Evolutionary conservation across 2,888 invertebrate genomes (phyloP), one percentile per base, ranked within the genome.

Genomic region (Leptinotarsa tumamoca): DNA sequence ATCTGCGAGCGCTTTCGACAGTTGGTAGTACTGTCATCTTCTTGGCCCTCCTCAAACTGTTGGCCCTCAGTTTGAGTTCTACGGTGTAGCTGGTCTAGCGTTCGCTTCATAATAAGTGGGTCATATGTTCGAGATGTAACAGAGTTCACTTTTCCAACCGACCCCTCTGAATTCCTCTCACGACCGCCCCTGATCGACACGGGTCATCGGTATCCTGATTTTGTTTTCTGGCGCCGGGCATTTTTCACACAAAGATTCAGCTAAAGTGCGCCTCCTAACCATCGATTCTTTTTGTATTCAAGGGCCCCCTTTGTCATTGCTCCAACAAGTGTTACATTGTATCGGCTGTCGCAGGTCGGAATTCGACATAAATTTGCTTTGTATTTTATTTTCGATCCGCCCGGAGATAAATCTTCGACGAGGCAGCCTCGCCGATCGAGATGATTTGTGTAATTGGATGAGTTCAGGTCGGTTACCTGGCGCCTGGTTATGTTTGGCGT

Each of bases 211-310:
- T 68, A 78, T 76, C 77, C 75, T 74, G 66, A 72, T 76, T 63
- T 77, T 74, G 77, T 75, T 72, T 73, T 66, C 70, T 75, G 79
- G 80, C 80, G 78, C 79, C 80, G 73, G 70, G 67, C 58, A 77
- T 73, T 76, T 74, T 76, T 73, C 71, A 72, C 63, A 43, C 27
- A 63, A 63, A n/a, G 56, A 50, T 54, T 70, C 68, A 63, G 54
- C 71, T 17, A 10, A 70, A 68, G 68, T 68, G 68, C 51, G 68
- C 33, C 69, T 73, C 49, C 54, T 49, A 58, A 67, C 73, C 73
- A 73, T 23, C 63, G 58, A 74, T 67, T 58, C 66, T 71, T 71
- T 70, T 67, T 52, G 33, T 33, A 67, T 67, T 67, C 68, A 50
- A 74, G 71, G 33, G 33, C 68, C 56, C 49, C 74, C 71, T 75